Conservation (phyloP, 2,113 vertebrate species). For the Cyprinodon variegatus region DNA sequence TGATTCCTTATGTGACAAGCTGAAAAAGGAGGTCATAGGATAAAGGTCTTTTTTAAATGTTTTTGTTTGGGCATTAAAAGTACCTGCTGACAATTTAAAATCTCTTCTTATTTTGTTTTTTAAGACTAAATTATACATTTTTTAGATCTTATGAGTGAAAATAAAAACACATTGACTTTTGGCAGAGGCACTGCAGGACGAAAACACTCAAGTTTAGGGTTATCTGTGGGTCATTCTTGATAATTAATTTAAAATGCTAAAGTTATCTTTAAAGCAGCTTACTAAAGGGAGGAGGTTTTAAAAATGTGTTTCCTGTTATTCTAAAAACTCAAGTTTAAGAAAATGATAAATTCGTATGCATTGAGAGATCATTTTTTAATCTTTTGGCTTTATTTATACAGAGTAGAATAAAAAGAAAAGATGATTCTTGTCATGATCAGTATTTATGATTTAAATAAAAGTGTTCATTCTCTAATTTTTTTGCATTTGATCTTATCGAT, state of each 20-base stretch:
- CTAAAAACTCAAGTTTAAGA: not conserved
- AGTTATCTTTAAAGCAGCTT: not conserved
- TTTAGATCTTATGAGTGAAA: not conserved
- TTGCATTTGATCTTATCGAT: not conserved
- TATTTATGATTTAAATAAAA: not conserved
- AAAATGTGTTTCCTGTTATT: not conserved
- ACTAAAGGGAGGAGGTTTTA: not conserved
- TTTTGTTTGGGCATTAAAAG: not conserved
- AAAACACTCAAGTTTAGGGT: not conserved
- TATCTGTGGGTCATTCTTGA: not conserved
- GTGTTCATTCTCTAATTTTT: not conserved
- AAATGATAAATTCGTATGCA: conserved; percentile 2
- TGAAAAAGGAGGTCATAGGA: not conserved
- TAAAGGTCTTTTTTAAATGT: not conserved
- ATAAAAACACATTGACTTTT: not conserved
- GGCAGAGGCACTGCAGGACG: not conserved
- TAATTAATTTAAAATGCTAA: conserved; percentile 3
- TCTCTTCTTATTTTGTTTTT: not conserved
- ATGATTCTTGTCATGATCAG: no score
- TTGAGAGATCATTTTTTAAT: conserved; percentile 18
- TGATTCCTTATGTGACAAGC: not conserved
- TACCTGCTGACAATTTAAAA: not conserved
- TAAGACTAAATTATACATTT: not conserved
- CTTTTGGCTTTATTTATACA: no score
- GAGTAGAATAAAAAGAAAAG: no score